Conservation (phyloP, 2,888 invertebrate species). For the Hyles lineata region DNA sequence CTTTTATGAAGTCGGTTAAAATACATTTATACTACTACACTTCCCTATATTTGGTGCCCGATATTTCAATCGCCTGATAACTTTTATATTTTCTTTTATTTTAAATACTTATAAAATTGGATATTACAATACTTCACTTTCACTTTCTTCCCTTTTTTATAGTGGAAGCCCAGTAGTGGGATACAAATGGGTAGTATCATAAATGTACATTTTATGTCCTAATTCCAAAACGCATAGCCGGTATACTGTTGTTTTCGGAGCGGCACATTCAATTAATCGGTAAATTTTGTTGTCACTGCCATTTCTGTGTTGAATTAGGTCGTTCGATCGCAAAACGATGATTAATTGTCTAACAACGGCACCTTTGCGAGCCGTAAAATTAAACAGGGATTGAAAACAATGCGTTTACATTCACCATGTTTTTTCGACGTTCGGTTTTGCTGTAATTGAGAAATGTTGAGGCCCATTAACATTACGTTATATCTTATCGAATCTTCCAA, state of each 20-base stretch:
- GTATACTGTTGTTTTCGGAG: background rate
- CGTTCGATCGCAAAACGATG: conserved; percentile 18
- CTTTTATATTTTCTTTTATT: too few relatives aligned
- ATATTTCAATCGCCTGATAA: too few relatives aligned
- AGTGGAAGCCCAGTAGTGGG: too few relatives aligned
- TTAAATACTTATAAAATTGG: too few relatives aligned
- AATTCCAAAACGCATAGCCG: background rate
- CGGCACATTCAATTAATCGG: conserved; percentile 17
- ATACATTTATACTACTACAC: too few relatives aligned
- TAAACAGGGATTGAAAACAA: conserved; percentile 11
- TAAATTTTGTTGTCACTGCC: conserved; percentile 23
- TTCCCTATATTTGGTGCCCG: too few relatives aligned
- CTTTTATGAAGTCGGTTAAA: too few relatives aligned
- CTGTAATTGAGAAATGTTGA: background rate
- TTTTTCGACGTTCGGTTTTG: background rate
- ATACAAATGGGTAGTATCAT: too few relatives aligned
- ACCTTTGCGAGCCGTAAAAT: background rate
- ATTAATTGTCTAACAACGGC: conserved; percentile 4
- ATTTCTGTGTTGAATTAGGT: conserved; percentile 21
- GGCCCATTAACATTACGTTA: background rate
- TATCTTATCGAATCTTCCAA: too few relatives aligned
- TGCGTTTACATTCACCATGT: background rate
- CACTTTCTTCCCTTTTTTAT: too few relatives aligned
- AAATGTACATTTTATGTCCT: background rate
- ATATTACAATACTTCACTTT: too few relatives aligned